phyloP scores from a whole-genome alignment of 2,888 invertebrate species.

The Melipona bicolor region DNA sequence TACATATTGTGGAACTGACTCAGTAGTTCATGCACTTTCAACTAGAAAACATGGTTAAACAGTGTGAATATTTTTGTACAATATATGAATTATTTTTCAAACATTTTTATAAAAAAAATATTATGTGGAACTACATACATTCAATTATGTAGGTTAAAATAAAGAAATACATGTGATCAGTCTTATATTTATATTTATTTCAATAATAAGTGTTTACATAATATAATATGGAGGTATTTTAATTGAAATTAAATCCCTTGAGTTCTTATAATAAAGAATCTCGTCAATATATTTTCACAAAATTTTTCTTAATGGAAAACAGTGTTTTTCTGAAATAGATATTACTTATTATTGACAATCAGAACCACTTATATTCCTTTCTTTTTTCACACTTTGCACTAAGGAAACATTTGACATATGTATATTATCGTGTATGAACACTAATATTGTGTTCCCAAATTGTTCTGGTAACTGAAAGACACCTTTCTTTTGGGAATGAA shows the following conservation, averaged over 20 bases:
- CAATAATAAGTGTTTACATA: constrained; percentile 82
- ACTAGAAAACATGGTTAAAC: constrained; percentile 16
- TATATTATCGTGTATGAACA: constrained; percentile 53
- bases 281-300: constrained; percentile 50
- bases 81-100: constrained; percentile 1
- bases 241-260: constrained; percentile 78
- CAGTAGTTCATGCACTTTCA: constrained; percentile 50
- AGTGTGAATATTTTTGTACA: constrained; percentile 18
- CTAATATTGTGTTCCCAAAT: constrained; percentile 55
- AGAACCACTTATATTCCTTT: constrained; percentile 62
- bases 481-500: constrained; percentile 54
- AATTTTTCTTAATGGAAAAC: constrained; percentile 52
- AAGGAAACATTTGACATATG: constrained; percentile 47
- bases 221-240: constrained; percentile 82
- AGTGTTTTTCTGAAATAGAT: constrained; percentile 63
- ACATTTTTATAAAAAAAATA: neutral
- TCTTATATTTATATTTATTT: constrained; percentile 83
- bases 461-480: constrained; percentile 69
- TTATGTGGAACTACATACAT: neutral
- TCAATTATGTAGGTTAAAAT: constrained; percentile 4
- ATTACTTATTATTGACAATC: constrained; percentile 67
- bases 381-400: constrained; percentile 54
- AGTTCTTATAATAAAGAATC: constrained; percentile 57
- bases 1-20: constrained; percentile 30
- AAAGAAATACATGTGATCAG: constrained; percentile 70